Evolutionary conservation across 2,888 invertebrate genomes (phyloP).

Genomic region (Thera obeliscata): DNA sequence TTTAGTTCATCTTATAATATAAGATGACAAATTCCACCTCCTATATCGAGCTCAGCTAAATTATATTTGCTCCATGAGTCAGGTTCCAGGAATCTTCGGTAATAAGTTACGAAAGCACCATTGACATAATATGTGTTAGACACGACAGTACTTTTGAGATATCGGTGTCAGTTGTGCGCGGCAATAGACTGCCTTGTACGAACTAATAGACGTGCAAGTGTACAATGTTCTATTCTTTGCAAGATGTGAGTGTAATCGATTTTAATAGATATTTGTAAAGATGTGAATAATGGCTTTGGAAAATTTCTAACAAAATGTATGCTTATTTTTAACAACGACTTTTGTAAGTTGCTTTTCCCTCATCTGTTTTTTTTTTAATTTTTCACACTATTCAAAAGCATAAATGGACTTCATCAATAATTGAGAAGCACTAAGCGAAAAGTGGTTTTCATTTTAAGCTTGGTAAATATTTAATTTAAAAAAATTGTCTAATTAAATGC

Average conservation of each 20-base stretch:
- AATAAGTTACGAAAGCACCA: constrained; percentile 50
- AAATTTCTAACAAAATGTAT: too few relatives aligned
- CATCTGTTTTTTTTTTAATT: too few relatives aligned
- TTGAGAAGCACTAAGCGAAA: too few relatives aligned
- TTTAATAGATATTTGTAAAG: too few relatives aligned
- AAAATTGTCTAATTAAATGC: too few relatives aligned
- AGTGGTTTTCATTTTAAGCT: too few relatives aligned
- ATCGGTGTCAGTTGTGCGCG: constrained; percentile 9
- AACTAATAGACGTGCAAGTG: not conserved
- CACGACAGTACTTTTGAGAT: constrained; percentile 19
- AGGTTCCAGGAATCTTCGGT: constrained; percentile 65
- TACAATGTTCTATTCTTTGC: not conserved
- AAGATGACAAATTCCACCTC: constrained; percentile 57
- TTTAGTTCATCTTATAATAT: constrained; percentile 38
- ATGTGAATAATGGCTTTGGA: too few relatives aligned
- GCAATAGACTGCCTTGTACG: not conserved
- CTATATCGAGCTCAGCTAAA: constrained; percentile 65
- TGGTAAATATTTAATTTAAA: too few relatives aligned
- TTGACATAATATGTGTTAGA: constrained; percentile 23
- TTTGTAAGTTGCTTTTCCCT: too few relatives aligned
- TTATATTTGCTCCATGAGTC: constrained; percentile 67
- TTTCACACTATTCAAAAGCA: too few relatives aligned
- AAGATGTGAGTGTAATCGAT: not conserved
- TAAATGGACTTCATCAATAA: too few relatives aligned
- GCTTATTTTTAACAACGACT: too few relatives aligned